Base-by-base conservation (phyloP, 2,113 vertebrate genomes). In the Fulmarus glacialis region DNA sequence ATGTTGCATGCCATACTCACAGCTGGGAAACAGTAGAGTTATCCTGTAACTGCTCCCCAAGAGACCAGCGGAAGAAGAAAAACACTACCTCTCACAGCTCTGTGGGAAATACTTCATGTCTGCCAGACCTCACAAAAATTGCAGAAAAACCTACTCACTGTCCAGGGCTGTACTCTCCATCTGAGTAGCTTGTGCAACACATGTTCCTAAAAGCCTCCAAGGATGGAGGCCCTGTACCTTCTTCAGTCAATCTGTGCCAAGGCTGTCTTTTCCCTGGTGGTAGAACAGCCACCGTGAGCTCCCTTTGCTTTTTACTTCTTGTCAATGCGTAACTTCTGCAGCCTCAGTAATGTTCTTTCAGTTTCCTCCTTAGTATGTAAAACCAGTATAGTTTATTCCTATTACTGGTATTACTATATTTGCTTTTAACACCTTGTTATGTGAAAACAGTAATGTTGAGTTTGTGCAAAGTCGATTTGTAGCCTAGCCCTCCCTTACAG, bases 1-100 rank as follows among this genome's bases (percentile, higher is more conserved):
- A 89, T 91, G 84, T 67, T 47, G 45, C 67, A 14, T 34, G 72
- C 81, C 77, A 81, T 23, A 16, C 26, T 71, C 53, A 77, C 77
- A 94, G 87, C 84, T 87, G 84, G 72, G 50, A 87, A 89, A 70
- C 15, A 48, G 68, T 4, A 56, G 63, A 89, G 36, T 45, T 58
- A 67, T 59, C 32, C 48, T 86, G 26, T 34, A 78, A 81, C 53
- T 64, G 30, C 72, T 87, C 17, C 68, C 59, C 72, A 56, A 12
- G 83, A 83, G 45, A 93, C 30, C 30, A 73, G 58, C 0, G 9
- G 42, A 86, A 60, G 20, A 29, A 42, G 64, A 55, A 78, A 68
- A 43, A 19, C 6, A 71, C 43, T 29, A 17, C 27, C 23, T 59
- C 71, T 91, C 81, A 68, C 15, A 70, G 30, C 63, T 89, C 72